Evolutionary conservation across 2,888 invertebrate genomes (phyloP).

Genomic region (Drosophila gaucha): DNA sequence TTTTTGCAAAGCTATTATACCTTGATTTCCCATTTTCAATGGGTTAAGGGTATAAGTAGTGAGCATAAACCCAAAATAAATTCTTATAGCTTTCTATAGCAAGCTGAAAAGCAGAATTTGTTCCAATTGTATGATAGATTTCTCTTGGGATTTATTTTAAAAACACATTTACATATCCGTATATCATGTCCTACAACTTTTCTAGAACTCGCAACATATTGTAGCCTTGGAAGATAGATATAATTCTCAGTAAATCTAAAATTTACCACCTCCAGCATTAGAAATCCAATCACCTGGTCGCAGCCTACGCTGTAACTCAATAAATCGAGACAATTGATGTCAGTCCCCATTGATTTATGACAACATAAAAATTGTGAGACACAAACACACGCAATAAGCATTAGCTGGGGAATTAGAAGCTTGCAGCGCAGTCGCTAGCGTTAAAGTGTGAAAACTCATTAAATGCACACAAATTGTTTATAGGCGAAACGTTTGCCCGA

Average conservation of each 20-base stretch:
- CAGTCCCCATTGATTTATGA: slow-evolving; percentile 65
- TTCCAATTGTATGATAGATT: not conserved
- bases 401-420: slow-evolving; percentile 25
- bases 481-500: slow-evolving; percentile 36
- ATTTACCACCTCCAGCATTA: not conserved
- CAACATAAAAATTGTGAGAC: slow-evolving; percentile 61
- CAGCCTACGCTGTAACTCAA: slow-evolving; percentile 36
- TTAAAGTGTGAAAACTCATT: slow-evolving; percentile 75
- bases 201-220: not conserved
- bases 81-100: no score
- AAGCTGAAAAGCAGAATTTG: no score
- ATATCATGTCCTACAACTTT: not conserved
- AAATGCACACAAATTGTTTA: slow-evolving; percentile 73
- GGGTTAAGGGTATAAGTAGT: no score
- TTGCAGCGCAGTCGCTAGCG: slow-evolving; percentile 40
- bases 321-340: slow-evolving; percentile 52
- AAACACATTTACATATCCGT: not conserved
- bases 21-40: no score
- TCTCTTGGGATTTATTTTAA: not conserved
- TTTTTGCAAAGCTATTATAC: no score
- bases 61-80: no score
- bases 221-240: not conserved
- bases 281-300: slow-evolving; percentile 26
- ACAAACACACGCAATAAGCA: slow-evolving; percentile 21
- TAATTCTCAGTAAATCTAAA: slow-evolving; percentile 1